Conservation (phyloP, 2,888 invertebrate genomes). For the Papilio demoleus region DNA sequence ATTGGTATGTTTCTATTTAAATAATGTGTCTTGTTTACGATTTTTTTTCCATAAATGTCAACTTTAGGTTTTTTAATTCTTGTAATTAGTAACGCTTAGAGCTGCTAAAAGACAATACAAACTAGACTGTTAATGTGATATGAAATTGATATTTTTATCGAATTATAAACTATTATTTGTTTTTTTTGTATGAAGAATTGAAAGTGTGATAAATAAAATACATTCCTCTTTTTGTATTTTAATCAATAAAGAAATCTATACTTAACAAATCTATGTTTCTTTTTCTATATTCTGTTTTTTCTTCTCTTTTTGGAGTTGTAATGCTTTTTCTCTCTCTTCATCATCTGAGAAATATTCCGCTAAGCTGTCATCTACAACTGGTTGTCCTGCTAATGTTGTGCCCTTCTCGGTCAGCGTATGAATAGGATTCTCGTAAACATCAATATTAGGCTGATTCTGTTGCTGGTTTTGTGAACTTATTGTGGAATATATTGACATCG, state of each 20-base stretch:
- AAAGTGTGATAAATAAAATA: slow-evolving; percentile 29
- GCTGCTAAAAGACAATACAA: slow-evolving; percentile 20
- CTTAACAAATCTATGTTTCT: slow-evolving; percentile 65
- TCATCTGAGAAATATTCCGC: slow-evolving; percentile 81
- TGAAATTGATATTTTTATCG: slow-evolving; percentile 19
- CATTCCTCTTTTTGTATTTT: slow-evolving; percentile 47
- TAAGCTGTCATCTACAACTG: slow-evolving; percentile 67
- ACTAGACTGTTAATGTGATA: slow-evolving; percentile 17
- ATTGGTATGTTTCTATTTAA: not conserved
- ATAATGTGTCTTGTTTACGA: not conserved
- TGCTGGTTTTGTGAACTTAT: slow-evolving; percentile 72
- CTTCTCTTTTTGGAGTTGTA: slow-evolving; percentile 67
- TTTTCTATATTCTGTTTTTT: slow-evolving; percentile 66
- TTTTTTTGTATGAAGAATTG: slow-evolving; percentile 29
- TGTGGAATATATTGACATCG: slow-evolving; percentile 85
- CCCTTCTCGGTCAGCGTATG: slow-evolving; percentile 66
- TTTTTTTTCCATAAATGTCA: not conserved
- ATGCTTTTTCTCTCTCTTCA: slow-evolving; percentile 75
- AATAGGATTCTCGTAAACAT: slow-evolving; percentile 63
- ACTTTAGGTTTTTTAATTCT: not conserved
- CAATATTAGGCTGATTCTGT: slow-evolving; percentile 54
- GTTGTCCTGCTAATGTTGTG: slow-evolving; percentile 65
- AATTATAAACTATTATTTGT: slow-evolving; percentile 28
- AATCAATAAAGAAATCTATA: slow-evolving; percentile 60
- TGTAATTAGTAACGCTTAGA: slow-evolving; percentile 3